A percentile compares a stretch with the other conserved stretches of the same genome.
phyloP scores from a whole-genome alignment of 2,888 invertebrate genomes.

The Limulus polyphemus region DNA sequence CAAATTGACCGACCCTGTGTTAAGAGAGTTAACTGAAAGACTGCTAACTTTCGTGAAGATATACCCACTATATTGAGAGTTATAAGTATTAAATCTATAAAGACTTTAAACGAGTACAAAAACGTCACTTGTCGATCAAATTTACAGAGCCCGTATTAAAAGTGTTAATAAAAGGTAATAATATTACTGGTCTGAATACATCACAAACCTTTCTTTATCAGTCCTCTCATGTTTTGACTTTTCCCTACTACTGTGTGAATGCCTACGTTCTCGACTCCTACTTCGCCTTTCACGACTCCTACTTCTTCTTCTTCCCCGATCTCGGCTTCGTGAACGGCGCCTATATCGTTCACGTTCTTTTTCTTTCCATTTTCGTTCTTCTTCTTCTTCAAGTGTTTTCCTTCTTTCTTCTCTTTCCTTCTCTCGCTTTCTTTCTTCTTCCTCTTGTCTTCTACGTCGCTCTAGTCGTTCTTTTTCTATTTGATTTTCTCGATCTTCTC shows the following conservation, averaged over 20 bases:
- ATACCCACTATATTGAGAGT: too few relatives aligned
- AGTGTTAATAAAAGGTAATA: too few relatives aligned
- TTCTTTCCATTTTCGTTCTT: slow-evolving; percentile 10
- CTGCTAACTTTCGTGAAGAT: too few relatives aligned
- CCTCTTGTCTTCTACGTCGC: slow-evolving; percentile 21
- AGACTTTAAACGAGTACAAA: too few relatives aligned
- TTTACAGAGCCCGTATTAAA: too few relatives aligned
- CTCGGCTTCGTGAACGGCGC: slow-evolving; percentile 2
- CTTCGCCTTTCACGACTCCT: slow-evolving; percentile 9
- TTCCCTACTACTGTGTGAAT: slow-evolving; percentile 5
- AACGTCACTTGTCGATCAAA: too few relatives aligned
- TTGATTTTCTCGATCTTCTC: slow-evolving; percentile 44
- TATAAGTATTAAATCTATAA: too few relatives aligned
- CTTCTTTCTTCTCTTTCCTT: not conserved
- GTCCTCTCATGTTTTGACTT: slow-evolving; percentile 10
- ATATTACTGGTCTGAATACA: too few relatives aligned
- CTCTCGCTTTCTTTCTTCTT: slow-evolving; percentile 21
- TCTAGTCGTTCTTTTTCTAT: slow-evolving; percentile 43
- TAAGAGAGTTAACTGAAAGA: too few relatives aligned
- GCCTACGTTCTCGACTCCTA: slow-evolving; percentile 8
- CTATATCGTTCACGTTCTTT: not conserved
- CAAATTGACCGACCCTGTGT: too few relatives aligned
- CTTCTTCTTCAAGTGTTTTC: slow-evolving; percentile 5
- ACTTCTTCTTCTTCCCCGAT: slow-evolving; percentile 9
- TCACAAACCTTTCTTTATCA: slow-evolving; percentile 10